These are phyloP conservation scores for Parauchenoglanis ngamensis DNA, from an alignment of 2,797 vertebrate genomes.

Conservation along the genomic window DNA sequence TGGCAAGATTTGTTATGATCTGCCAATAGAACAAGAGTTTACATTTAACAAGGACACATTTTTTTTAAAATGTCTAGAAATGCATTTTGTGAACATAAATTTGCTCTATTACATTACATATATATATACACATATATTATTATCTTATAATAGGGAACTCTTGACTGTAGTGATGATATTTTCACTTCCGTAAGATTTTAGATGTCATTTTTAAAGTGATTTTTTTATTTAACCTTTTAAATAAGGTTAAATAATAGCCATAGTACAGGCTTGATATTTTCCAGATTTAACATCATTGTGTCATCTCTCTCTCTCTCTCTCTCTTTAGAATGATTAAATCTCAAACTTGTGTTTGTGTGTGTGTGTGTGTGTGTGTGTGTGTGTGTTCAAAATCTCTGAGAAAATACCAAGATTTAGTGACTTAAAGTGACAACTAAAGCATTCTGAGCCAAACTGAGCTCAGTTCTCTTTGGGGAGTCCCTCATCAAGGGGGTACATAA, in stretches of 20 bases:
- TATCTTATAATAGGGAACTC: background rate
- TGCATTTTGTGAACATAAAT: background rate
- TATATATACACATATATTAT: too few relatives aligned
- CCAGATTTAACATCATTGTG: background rate
- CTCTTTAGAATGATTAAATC: background rate
- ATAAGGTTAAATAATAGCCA: too few relatives aligned
- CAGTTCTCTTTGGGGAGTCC: background rate
- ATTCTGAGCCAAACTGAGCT: constrained; percentile 11
- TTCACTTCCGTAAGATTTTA: background rate
- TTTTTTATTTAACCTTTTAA: too few relatives aligned
- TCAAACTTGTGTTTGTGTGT: background rate
- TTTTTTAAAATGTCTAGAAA: background rate
- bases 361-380: background rate
- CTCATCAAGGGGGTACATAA: background rate
- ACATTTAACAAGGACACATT: background rate
- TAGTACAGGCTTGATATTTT: background rate
- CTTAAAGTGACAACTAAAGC: background rate
- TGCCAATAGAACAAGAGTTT: background rate
- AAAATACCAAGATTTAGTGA: background rate
- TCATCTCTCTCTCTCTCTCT: background rate
- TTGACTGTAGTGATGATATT: background rate
- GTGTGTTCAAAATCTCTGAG: background rate
- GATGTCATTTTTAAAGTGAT: background rate
- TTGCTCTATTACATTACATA: background rate
- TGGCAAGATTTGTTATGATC: background rate